phyloP scores from a whole-genome alignment of 2,888 invertebrate genomes.

The Erebia palarica region DNA sequence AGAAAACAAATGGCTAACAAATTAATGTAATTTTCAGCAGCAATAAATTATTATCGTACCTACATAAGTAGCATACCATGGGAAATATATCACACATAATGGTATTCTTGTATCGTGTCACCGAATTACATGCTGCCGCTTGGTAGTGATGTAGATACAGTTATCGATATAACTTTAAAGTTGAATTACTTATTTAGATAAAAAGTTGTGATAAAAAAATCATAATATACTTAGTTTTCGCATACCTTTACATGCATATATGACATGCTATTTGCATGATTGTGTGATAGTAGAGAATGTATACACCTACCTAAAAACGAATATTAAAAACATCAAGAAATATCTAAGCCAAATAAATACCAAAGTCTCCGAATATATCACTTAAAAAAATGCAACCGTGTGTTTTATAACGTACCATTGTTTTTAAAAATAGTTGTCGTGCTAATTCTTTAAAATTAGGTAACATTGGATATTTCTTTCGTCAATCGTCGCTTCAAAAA shows the following conservation, averaged over 20 bases:
- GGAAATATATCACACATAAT: constrained; percentile 19
- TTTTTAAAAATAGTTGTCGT: background rate
- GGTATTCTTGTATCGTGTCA: constrained; percentile 29
- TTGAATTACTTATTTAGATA: too few relatives aligned
- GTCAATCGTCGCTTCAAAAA: constrained; percentile 4
- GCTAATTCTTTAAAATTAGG: background rate
- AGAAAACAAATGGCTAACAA: background rate
- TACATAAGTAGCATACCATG: constrained; percentile 9
- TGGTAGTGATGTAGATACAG: constrained; percentile 16
- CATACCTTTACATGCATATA: too few relatives aligned
- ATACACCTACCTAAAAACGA: too few relatives aligned
- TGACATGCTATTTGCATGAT: too few relatives aligned
- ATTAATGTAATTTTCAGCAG: background rate
- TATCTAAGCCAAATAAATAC: too few relatives aligned
- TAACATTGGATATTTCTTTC: background rate
- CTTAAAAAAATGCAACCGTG: too few relatives aligned
- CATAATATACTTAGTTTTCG: too few relatives aligned
- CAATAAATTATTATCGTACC: constrained; percentile 1
- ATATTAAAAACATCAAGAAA: too few relatives aligned
- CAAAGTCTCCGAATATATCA: too few relatives aligned
- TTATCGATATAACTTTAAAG: constrained; percentile 18
- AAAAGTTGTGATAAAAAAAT: too few relatives aligned
- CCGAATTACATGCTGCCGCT: constrained; percentile 34
- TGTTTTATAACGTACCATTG: background rate
- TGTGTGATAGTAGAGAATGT: too few relatives aligned